Percentiles rank a stretch among this genome's conserved stretches.
These are phyloP conservation scores for Cranoglanis bouderius DNA, from an alignment of 2,113 vertebrate species.

Conservation along the genomic window DNA sequence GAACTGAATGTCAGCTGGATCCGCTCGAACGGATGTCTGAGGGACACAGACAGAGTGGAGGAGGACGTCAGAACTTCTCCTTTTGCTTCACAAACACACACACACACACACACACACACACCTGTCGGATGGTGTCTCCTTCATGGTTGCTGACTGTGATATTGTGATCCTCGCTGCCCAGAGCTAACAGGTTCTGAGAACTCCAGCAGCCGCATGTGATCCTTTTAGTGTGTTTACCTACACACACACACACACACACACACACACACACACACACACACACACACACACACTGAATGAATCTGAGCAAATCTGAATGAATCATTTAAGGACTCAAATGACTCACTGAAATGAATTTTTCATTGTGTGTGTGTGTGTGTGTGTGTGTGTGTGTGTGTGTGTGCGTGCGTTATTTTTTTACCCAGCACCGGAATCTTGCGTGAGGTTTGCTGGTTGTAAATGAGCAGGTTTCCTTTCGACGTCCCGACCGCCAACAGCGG, in stretches of 20 bases:
- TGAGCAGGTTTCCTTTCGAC: slow-evolving; percentile 91
- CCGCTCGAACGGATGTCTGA: slow-evolving; percentile 80
- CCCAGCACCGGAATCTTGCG: slow-evolving; percentile 93
- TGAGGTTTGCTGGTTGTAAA: slow-evolving; percentile 96
- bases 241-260: slow-evolving; percentile 35
- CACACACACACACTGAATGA: background rate
- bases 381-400: slow-evolving; percentile 53
- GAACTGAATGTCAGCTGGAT: slow-evolving; percentile 88
- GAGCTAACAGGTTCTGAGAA: slow-evolving; percentile 87
- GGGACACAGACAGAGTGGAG: background rate
- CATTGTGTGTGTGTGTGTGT: slow-evolving; percentile 37
- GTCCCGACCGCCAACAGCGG: slow-evolving; percentile 90
- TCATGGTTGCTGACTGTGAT: slow-evolving; percentile 94
- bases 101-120: slow-evolving; percentile 54
- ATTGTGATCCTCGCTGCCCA: slow-evolving; percentile 91
- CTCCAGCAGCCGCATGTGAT: slow-evolving; percentile 98
- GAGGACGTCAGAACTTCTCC: background rate
- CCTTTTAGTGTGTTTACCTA: slow-evolving; percentile 93
- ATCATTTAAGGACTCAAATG: background rate
- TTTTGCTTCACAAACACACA: background rate
- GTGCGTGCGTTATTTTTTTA: slow-evolving; percentile 60
- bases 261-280: background rate
- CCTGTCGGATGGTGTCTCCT: slow-evolving; percentile 94
- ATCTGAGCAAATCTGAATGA: background rate
- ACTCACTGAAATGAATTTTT: background rate